These are phyloP conservation scores for Mythimna ferrago DNA, from an alignment of 2,888 invertebrate genomes.

Conservation along the genomic window DNA sequence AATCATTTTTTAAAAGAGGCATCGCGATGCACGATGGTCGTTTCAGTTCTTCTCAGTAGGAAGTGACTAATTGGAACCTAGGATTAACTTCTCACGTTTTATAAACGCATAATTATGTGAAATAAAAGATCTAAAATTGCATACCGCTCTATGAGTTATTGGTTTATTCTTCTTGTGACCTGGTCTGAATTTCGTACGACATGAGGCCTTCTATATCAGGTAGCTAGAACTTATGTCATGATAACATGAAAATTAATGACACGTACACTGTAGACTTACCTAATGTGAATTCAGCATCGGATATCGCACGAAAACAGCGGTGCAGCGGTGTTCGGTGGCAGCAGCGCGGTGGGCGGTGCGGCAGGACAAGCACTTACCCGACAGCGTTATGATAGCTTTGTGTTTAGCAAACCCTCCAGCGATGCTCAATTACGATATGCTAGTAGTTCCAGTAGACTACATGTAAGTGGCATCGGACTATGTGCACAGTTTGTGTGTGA, in stretches of 20 bases:
- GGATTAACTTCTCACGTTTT: no score
- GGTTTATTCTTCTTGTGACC: neutral
- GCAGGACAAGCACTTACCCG: slow-evolving; percentile 42
- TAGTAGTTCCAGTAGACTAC: slow-evolving; percentile 16
- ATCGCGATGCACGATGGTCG: no score
- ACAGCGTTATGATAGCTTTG: slow-evolving; percentile 59
- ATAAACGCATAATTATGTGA: no score
- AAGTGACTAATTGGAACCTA: no score
- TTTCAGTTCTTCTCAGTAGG: no score
- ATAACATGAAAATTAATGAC: neutral
- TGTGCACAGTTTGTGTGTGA: slow-evolving; percentile 30
- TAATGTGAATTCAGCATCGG: neutral
- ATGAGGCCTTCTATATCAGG: neutral
- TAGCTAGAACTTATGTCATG: neutral
- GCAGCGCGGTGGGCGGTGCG: slow-evolving; percentile 8
- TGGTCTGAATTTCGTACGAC: neutral
- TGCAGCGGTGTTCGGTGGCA: slow-evolving; percentile 10
- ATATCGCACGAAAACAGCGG: slow-evolving; percentile 25
- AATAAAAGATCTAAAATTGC: no score
- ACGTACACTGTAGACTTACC: neutral
- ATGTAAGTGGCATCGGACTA: slow-evolving; percentile 34
- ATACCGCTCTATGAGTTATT: no score
- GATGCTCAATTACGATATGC: slow-evolving; percentile 45
- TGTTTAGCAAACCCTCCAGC: slow-evolving; percentile 59
- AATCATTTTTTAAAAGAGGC: no score